Base-by-base conservation (phyloP, 2,797 vertebrate genomes). In the Mormyrus hasselquistii region DNA sequence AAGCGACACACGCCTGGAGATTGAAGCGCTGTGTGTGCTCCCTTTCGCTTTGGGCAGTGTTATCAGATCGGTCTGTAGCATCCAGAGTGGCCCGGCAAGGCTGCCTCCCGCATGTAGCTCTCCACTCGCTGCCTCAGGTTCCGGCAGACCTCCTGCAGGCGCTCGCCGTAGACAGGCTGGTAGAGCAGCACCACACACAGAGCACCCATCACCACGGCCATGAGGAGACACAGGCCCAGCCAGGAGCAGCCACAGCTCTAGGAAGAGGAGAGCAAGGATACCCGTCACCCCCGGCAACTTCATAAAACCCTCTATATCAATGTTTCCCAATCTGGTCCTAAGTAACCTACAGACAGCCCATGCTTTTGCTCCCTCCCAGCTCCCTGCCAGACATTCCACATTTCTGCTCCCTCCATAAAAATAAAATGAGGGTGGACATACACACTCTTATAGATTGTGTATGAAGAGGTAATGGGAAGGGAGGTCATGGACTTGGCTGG, bases 11-110 rank as follows among this genome's bases (percentile, higher is more conserved):
- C 1, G 14, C 34, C 34, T 41, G 29, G 5, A 69, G 65, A 69
- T 12, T 9, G 38, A 49, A 4, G 47, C 1, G 41, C 47, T 22
- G 41, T 10, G 79, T 84, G 2, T 41, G 2, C 16, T 12, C 55
- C 22, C 29, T 6, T 69, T 5, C n/a, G 5, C 44, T 1, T 55
- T 52, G 38, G 25, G 14, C 55, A 85, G 57, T 25, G 47, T 50
- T 10, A 10, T 96, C 94, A 97, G 91, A 96, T 93, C 4, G 96
- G 96, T 94, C 92, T 94, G 86, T 95, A 94, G 93, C 95, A 95
- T 87, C 91, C 90, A 0, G 93, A 90, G 73, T 94, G 88, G 91
- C 83, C 92, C 89, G 94, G 89, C 41, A 93, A 94, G 5, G 93
- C 92, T 92, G 93, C 92, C 89, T 94, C 89, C 87, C 93, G 89